Conservation (phyloP, 2,888 invertebrate species). For the Lapara coniferarum region DNA sequence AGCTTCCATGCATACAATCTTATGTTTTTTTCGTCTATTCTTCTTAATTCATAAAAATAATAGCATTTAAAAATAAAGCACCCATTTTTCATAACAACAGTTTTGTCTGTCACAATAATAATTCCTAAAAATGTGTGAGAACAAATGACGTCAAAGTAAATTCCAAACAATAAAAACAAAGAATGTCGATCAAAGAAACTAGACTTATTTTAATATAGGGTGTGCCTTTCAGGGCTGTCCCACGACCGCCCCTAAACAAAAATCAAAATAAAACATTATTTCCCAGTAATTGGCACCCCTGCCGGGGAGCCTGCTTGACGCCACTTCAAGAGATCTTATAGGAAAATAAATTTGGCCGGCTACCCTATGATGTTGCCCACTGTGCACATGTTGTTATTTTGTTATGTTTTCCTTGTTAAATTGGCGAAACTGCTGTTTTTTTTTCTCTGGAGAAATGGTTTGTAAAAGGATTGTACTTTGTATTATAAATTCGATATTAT, state of each 20-base stretch:
- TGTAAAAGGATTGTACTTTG: slow-evolving; percentile 23
- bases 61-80: not conserved
- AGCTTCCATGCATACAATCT: not conserved
- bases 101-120: slow-evolving; percentile 30
- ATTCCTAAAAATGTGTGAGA: slow-evolving; percentile 46
- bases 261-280: slow-evolving; percentile 80
- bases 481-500: not conserved
- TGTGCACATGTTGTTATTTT: slow-evolving; percentile 70
- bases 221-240: slow-evolving; percentile 79
- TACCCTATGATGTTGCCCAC: slow-evolving; percentile 56
- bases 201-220: slow-evolving; percentile 76
- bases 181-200: slow-evolving; percentile 77
- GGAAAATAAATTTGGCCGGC: slow-evolving; percentile 69
- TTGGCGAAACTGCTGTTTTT: slow-evolving; percentile 19
- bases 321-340: slow-evolving; percentile 79
- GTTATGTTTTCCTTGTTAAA: slow-evolving; percentile 57
- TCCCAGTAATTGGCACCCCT: slow-evolving; percentile 81
- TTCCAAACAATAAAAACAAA: slow-evolving; percentile 68
- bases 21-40: not conserved
- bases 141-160: slow-evolving; percentile 63
- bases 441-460: slow-evolving; percentile 26
- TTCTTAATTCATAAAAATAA: not conserved
- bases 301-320: slow-evolving; percentile 73
- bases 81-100: slow-evolving; percentile 6
- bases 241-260: slow-evolving; percentile 83